Base-by-base conservation (phyloP, 35 echinoderm and acorn worm species). In the Patiria miniata region DNA sequence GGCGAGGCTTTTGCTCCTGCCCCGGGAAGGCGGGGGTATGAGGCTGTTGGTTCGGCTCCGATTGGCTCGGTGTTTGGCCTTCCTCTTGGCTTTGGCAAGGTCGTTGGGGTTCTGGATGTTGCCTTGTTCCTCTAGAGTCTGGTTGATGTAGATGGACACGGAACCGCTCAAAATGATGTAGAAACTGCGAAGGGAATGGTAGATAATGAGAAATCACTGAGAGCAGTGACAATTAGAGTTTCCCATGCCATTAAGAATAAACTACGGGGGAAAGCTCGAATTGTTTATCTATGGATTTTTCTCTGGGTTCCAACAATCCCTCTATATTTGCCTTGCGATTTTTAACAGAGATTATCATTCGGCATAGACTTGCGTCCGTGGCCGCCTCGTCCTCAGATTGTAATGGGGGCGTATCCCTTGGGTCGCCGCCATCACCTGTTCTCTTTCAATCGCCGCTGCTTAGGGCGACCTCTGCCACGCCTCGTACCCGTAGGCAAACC, bases 141-240 rank as follows among this genome's bases (percentile, higher is more conserved):
- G 92, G 82, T 99, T 99, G 77, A 99, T 99, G 69, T 95, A 99
- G 37, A 99, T 88, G 19, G 96, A 99, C 19, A 99, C 96, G 53
- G 85, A 50, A 10, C 96, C 96, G 17, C 86, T 87, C 33, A 99
- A 80, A 37, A 92, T 94, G 23, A 99, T 99, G 83, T 91, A 99
- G 59, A 99, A 99, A 84, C 96, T 99, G 78, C 39, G 86, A 38
- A 28, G 7, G 57, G 61, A 87, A 47, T 47, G 42, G 42, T 47
- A 47, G 42, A 47, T 6, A 47, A 47, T 12, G 12, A 47, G 42
- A 4, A 4, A 47, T 12, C 42, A 47, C 4, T 47, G 42, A 6
- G 42, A 12, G 42, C 12, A 47, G 12, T 47, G 12, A 4, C 42
- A 12, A 47, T 6, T 4, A 47, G n/a, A n/a, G n/a, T n/a, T n/a